A percentile compares a stretch with the other conserved stretches of the same genome.
phyloP scores from a whole-genome alignment of 1,140 invertebrate species.

The Apis laboriosa region DNA sequence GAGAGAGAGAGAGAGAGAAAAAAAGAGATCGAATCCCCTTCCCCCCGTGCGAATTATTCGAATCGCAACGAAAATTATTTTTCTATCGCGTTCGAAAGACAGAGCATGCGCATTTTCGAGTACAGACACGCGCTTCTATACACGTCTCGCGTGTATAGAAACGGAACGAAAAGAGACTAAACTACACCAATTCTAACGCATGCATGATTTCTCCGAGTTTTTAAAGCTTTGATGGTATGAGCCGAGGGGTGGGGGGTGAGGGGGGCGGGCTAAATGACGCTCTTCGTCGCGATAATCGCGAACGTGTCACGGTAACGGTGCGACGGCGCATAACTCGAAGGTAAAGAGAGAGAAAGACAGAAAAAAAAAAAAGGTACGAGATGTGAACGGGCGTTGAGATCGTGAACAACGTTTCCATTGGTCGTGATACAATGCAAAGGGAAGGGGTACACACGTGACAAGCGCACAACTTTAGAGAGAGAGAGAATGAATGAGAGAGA shows the following conservation, averaged over 20 bases:
- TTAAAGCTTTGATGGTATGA: neutral
- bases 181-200: conserved; percentile 30
- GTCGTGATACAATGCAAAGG: neutral
- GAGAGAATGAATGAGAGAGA: neutral
- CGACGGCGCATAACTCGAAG: neutral
- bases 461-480: conserved; percentile 10
- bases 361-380: neutral
- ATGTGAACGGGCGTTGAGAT: neutral
- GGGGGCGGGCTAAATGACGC: neutral
- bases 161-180: neutral
- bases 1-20: neutral
- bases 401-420: conserved; percentile 26
- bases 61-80: neutral
- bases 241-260: neutral
- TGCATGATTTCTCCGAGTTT: conserved; percentile 9
- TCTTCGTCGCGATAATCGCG: neutral
- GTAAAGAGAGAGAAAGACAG: neutral
- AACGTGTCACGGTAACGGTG: neutral
- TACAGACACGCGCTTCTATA: too few species aligned
- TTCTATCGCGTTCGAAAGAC: neutral
- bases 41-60: neutral
- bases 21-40: neutral
- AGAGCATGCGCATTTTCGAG: neutral
- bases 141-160: neutral
- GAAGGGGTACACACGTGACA: neutral